phyloP scores from a whole-genome alignment of 1,140 invertebrate species.

The Dysdera silvatica region DNA sequence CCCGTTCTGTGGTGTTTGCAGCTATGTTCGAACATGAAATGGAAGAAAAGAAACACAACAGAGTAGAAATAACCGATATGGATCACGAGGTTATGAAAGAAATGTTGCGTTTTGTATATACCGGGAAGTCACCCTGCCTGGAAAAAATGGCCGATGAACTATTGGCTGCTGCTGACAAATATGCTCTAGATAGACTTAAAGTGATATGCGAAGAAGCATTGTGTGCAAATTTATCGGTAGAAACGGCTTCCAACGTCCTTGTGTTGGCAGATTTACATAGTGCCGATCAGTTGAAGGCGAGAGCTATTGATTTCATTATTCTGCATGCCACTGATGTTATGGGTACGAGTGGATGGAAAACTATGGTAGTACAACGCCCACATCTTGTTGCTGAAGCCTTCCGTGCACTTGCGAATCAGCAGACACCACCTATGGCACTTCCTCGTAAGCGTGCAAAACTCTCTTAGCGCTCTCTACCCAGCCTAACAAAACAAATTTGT shows the following conservation, averaged over 20 bases:
- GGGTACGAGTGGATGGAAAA: constrained; percentile 95
- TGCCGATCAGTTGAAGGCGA: constrained; percentile 96
- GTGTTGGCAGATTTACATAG: constrained; percentile 96
- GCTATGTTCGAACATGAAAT: constrained; percentile 99
- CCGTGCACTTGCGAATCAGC: constrained; percentile 92
- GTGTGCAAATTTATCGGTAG: constrained; percentile 87
- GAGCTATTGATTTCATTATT: constrained; percentile 99
- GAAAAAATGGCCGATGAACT: constrained; percentile 98
- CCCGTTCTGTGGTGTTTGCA: constrained; percentile 87
- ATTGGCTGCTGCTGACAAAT: constrained; percentile 94
- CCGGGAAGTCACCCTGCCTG: constrained; percentile 87
- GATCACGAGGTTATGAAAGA: constrained; percentile 93
- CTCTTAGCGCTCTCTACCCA: no score
- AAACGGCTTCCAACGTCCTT: constrained; percentile 93
- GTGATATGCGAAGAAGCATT: constrained; percentile 99
- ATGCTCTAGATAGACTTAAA: constrained; percentile 93
- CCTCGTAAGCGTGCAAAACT: constrained; percentile 86
- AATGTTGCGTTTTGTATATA: constrained; percentile 98
- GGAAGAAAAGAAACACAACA: constrained; percentile 82
- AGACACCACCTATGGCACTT: constrained; percentile 94
- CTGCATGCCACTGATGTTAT: constrained; percentile 98
- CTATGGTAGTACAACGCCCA: constrained; percentile 92
- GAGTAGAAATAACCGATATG: constrained; percentile 94
- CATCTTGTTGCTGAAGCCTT: constrained; percentile 98
- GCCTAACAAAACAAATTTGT: no score